Evolutionary conservation across 2,113 vertebrate species (phyloP), one percentile per base, ranked within the genome.

Genomic region (Nipponia nippon): DNA sequence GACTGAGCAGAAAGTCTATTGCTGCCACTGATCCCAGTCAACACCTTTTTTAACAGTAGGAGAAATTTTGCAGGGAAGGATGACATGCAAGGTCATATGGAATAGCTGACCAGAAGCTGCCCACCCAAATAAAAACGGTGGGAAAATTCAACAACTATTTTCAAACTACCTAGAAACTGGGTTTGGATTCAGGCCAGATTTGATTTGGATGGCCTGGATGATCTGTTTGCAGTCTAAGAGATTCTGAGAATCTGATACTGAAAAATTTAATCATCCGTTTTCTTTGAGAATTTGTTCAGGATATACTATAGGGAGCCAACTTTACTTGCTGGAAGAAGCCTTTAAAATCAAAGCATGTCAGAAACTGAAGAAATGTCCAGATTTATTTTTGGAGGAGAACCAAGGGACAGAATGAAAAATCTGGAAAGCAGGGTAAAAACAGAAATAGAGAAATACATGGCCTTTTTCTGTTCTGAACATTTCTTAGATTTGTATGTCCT

Each of bases 361-460:
- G 52, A 75, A 89, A 79, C 58, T 16, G 52, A 72, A 79, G 73
- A 82, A 81, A 94, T 16, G 40, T 52, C 47, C 81, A 52, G 44
- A 91, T 83, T 79, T 94, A 47, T 61, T 96, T 97, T 89, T 86
- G 52, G 52, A 95, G 70, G 27, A 96, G 90, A 78, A 89, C 32
- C 61, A 69, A 77, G 50, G 58, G 34, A 91, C 49, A 81, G n/a
- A 36, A 38, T 26, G 42, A 63, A 89, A 94, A 89, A 73, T 59
- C 38, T 50, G 27, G 38, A 89, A 65, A 75, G 25, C 4, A 2
- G 26, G 23, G 26, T 79, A 55, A 79, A 87, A 93, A 82, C 30
- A 89, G 40, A 83, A 91, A 76, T 25, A 76, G 71, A 94, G 26
- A 81, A 66, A 62, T 42, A 80, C 6, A 0, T 27, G 20, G 20